Evolutionary conservation across 2,113 vertebrate species (phyloP).

Genomic region (Pollimyrus isidori): DNA sequence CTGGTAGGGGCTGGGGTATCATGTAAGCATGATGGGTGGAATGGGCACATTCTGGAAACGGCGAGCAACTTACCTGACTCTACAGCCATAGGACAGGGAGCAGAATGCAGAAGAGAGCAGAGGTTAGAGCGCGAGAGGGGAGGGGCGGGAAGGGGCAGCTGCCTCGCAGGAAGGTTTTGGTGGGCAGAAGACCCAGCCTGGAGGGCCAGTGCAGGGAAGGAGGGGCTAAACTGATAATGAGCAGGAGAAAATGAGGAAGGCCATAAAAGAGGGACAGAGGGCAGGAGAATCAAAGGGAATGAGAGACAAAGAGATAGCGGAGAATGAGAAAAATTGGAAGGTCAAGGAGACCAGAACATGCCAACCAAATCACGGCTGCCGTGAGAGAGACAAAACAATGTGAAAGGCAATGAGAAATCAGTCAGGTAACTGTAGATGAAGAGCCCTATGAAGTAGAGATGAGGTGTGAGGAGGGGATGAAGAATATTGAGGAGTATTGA

Average conservation of each 20-base stretch:
- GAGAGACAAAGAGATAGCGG: background rate
- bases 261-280: conserved; percentile 67
- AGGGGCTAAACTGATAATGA: conserved; percentile 44
- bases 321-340: background rate
- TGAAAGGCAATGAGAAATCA: background rate
- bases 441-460: background rate
- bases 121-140: conserved; percentile 95
- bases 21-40: conserved; percentile 5
- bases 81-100: conserved; percentile 97
- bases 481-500: too few species aligned
- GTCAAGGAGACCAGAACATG: background rate
- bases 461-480: background rate
- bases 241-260: conserved; percentile 56
- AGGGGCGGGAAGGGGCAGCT: conserved; percentile 82
- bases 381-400: background rate
- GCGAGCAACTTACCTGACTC: conserved; percentile 91
- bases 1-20: conserved; percentile 7
- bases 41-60: conserved; percentile 48
- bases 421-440: background rate
- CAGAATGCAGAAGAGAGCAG: conserved; percentile 98
- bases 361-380: background rate
- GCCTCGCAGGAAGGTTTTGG: conserved; percentile 88
- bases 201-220: conserved; percentile 30
- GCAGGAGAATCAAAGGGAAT: conserved; percentile 20
- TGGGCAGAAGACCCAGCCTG: conserved; percentile 53